Base-by-base conservation (phyloP, 2,113 vertebrate species). In the Papio anubis region DNA sequence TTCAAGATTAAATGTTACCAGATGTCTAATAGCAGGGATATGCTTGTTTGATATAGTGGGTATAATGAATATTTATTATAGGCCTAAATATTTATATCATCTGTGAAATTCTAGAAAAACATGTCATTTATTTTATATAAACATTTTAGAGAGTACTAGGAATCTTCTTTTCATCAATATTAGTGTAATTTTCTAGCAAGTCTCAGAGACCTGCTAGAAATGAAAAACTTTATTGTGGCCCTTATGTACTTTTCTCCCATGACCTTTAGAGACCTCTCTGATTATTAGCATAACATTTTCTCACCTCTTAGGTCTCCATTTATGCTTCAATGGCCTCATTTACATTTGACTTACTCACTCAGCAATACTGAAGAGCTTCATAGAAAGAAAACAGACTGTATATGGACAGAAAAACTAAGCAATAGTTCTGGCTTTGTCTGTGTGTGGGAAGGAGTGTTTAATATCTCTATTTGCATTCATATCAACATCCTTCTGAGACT, bases 241-340 rank as follows among this genome's bases (percentile, higher is more conserved):
- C 45, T 64, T 59, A 9, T 16, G 45, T 76, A 23, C 38, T 64
- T 50, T 55, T 93, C 83, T 73, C 27, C 50, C 68, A 40, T 23
- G 88, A 90, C 84, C 94, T 95, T 95, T 48, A 76, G 75, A 61
- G 61, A 61, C 66, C 88, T 90, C 80, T 90, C 40, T 80, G 93
- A 73, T 84, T 92, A 88, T 94, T 94, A 92, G 61, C 82, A 72
- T 76, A 94, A 68, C 80, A 57, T 94, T 90, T 92, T 64, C 80
- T 78, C 61, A 88, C 87, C 93, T 95, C 50, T 7, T 9, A 38
- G 75, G 32, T 84, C 76, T 88, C 64, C 17, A 20, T 81, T 93
- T 89, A 27, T 87, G 75, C 82, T 91, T 81, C 61, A 87, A 0
- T 43, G 66, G 32, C 25, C 84, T 90, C 70, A 92, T 85, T 87